These are phyloP conservation scores for Corythoichthys haematopterus DNA, from an alignment of 2,113 vertebrate species.

Conservation along the genomic window DNA sequence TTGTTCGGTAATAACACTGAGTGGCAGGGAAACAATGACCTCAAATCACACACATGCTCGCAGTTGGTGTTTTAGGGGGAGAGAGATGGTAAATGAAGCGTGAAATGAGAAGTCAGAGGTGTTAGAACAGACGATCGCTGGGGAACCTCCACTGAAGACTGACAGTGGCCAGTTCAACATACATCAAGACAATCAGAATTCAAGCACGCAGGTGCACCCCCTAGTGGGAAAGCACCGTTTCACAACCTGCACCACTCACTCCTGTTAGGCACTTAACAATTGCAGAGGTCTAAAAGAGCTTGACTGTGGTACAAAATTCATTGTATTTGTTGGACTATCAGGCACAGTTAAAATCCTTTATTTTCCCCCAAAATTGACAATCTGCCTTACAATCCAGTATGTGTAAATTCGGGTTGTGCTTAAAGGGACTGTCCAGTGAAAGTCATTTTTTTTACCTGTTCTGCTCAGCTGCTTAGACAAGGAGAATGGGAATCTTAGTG, in stretches of 20 bases:
- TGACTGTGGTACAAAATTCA: neutral
- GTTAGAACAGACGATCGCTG: conserved; percentile 58
- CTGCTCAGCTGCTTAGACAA: no score
- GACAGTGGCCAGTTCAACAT: conserved; percentile 47
- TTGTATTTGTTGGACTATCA: no score
- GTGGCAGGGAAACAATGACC: conserved; percentile 17
- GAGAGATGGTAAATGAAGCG: conserved; percentile 65
- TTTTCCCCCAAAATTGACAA: no score
- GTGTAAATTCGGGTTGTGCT: no score
- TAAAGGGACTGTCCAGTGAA: no score
- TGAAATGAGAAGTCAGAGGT: conserved; percentile 68
- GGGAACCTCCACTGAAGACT: conserved; percentile 46
- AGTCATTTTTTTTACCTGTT: no score
- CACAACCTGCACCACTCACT: neutral
- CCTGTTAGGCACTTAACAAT: neutral
- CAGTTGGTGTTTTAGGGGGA: conserved; percentile 53
- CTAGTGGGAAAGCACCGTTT: conserved; percentile 19
- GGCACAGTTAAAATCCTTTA: no score
- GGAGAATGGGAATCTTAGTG: no score
- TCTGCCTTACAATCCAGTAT: no score
- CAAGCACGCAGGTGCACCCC: conserved; percentile 22
- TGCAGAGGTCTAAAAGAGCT: neutral
- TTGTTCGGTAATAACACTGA: conserved; percentile 11
- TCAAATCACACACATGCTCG: conserved; percentile 25
- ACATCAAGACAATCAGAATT: conserved; percentile 45